Base-by-base conservation (phyloP, 2,113 vertebrate species). In the Pseudorectes ferrugineus region DNA sequence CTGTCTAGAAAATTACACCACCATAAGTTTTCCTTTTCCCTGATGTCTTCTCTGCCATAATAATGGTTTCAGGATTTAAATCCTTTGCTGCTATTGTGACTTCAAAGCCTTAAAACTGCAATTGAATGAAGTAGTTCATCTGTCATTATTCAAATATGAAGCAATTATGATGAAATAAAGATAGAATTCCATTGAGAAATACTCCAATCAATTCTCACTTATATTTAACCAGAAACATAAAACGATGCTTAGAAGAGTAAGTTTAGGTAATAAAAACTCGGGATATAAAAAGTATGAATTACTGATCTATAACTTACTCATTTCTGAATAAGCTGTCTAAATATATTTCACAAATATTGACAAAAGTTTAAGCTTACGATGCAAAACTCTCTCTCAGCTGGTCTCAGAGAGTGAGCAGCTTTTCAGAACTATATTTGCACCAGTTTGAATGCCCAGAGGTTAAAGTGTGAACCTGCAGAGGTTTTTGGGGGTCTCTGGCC, bases 81-180 rank as follows among this genome's bases (percentile, higher is more conserved):
- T 98, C 93, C 97, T 97, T 85, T 95, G 93, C 97, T 97, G 96
- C 97, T 98, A 97, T 97, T 97, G 97, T 98, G 97, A 98, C 97
- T 98, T 98, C 97, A 98, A 97, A 97, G 97, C 91, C 95, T 97
- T 97, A 97, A 98, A 98, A 97, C 86, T 91, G 95, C 96, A 96
- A 97, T 95, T 96, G 97, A 98, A 97, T 97, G 97, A 97, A 97
- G 93, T 93, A 97, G 97, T 98, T 98, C 97, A 97, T 98, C 97
- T 97, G 97, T 98, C 97, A 98, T 98, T 98, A 98, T 98, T 98
- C 98, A 98, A 98, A 98, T 98, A 98, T 95, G 97, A 97, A 98
- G 97, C 97, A 98, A 98, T 98, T 98, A 98, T 96, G 97, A 98
- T 98, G 97, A 98, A 98, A 98, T 98, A 98, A 98, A 98, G 97